Evolutionary conservation across 2,797 vertebrate species (phyloP), one percentile per base, ranked within the genome.

Genomic region (Merluccius polli): DNA sequence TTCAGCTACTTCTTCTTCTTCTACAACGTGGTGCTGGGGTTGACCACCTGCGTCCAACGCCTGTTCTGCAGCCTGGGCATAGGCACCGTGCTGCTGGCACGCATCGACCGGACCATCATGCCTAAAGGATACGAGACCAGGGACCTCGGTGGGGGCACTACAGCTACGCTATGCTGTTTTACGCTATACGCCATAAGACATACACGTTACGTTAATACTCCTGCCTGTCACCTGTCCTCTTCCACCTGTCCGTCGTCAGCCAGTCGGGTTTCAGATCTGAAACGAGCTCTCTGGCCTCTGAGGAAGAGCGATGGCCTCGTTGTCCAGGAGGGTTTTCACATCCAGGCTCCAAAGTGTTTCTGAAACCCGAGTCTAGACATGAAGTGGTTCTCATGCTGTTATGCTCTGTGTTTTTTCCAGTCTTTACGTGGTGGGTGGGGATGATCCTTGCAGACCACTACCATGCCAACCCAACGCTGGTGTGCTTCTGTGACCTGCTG

Each of bases 1-100:
- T 98, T 98, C 91, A 98, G 90, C 89, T 97, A 97, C 86, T 98
- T 98, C 83, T 95, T 97, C 82, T 97, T 98, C 88, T 98, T 96
- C 93, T 97, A 96, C 90, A 97, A 97, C 0, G 95, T 96, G 84
- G 92, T 96, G 75, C 92, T 98, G 92, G 96, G 96, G 11, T 75
- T 98, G 87, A 91, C 93, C 2, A 95, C 91, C 82, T 97, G 96
- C 82, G 85, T 97, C 70, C 1, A 92, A 52, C 89, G 96, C 69
- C 83, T 98, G 74, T 70, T 97, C 59, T 80, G 78, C 79, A 96
- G 95, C 72, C 83, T 94, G 9, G 10, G 95, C 63, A 81, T 95
- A 78, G 96, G 96, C 75, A 94, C 94, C 0, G 97, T 95, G 95
- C 90, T 98, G 72, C 93, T 97, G 27, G 94, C 95, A 0, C 94